Base-by-base conservation (phyloP, 2,113 vertebrate genomes). In the Pandion haliaetus region DNA sequence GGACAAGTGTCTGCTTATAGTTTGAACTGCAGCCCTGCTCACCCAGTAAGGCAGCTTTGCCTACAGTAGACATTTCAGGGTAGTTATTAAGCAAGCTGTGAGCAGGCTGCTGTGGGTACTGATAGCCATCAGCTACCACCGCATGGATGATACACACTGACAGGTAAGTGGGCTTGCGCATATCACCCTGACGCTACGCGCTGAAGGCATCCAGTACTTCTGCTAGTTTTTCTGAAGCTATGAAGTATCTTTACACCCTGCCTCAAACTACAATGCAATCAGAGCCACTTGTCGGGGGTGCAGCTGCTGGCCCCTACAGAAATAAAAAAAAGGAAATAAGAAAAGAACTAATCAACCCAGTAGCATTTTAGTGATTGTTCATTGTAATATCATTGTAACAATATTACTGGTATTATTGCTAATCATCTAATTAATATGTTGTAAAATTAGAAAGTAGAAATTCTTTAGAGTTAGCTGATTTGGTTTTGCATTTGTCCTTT, bases 161-260 rank as follows among this genome's bases (percentile, higher is more conserved):
- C 19, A 58, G 54, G 7, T 3, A 31, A 24, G 50, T 7, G 38
- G 58, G 21, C 65, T 74, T 32, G 42, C 21, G 12, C 15, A 12
- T 57, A 47, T 7, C 14, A 17, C 1, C 1, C 49, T 65, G 47
- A 34, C 3, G 5, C 26, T 25, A 25, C 0, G 0, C 19, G 36
- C 52, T 47, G 28, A 65, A 71, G 45, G 42, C 57, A 86, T 19
- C 23, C 50, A 32, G 34, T 32, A n/a, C 5, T 40, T 40, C 32
- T 18, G 45, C 21, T 36, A 29, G 45, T 18, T 90, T 70, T 83
- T n/a, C 72, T 76, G 57, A 76, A 40, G 23, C n/a, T 18, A 8
- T 40, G 40, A 80, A n/a, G 29, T 12, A 57, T 57, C 45, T 50
- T 50, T 66, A 47, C 15, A 13, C 15, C 63, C 54, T 86, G 47